Conservation (phyloP, 2,797 vertebrate genomes). For the Micrastur ruficollis region DNA sequence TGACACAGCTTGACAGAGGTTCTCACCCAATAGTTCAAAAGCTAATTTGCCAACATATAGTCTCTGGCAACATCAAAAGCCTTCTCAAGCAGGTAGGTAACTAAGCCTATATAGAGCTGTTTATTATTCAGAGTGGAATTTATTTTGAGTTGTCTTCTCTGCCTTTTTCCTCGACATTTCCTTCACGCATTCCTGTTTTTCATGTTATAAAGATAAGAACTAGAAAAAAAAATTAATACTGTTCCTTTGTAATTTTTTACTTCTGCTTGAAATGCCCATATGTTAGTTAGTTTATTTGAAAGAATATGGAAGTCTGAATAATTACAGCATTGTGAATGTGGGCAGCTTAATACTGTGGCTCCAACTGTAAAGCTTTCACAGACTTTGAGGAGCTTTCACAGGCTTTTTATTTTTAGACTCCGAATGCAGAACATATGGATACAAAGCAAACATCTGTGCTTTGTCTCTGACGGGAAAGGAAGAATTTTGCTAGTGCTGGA, state of each 20-base stretch:
- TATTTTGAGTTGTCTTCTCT: not conserved
- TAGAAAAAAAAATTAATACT: not conserved
- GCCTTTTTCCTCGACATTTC: not conserved
- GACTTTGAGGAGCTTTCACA: not conserved
- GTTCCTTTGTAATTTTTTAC: not conserved
- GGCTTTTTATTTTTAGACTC: not conserved
- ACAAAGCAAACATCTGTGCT: not conserved
- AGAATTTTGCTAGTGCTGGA: not conserved
- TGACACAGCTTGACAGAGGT: constrained; percentile 91
- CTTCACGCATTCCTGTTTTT: not conserved
- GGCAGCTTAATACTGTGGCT: not conserved
- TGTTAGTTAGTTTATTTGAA: not conserved
- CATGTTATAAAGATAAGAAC: not conserved
- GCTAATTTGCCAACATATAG: constrained; percentile 87
- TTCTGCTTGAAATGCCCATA: not conserved
- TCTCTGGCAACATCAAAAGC: constrained; percentile 87
- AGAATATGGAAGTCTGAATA: not conserved
- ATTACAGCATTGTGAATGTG: not conserved
- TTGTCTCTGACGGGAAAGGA: not conserved
- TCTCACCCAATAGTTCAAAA: constrained; percentile 92
- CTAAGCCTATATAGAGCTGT: not conserved
- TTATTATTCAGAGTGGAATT: not conserved
- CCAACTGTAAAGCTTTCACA: not conserved
- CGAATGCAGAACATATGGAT: not conserved
- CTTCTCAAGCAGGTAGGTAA: constrained; percentile 86